Conservation (phyloP, 1,140 invertebrate genomes). For the Diorhabda carinulata region DNA sequence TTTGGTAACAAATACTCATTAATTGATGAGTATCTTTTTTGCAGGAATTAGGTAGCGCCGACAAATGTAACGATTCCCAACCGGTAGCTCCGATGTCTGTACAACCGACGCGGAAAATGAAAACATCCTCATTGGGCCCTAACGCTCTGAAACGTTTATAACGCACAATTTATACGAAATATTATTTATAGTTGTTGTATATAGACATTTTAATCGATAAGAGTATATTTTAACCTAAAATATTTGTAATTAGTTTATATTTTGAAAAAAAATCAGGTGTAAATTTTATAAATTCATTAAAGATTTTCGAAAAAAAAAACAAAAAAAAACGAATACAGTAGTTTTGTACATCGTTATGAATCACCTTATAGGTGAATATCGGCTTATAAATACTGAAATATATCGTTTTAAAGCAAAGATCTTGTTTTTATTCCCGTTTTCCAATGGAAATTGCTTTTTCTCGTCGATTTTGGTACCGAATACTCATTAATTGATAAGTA, state of each 20-base stretch:
- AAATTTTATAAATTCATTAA: slow-evolving; percentile 26
- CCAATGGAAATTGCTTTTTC: no score
- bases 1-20: no score
- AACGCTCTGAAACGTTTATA: slow-evolving; percentile 58
- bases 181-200: slow-evolving; percentile 44
- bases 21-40: slow-evolving; percentile 34
- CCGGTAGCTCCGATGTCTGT: slow-evolving; percentile 74
- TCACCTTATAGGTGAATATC: no score
- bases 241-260: slow-evolving; percentile 9
- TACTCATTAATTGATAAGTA: no score
- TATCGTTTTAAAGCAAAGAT: no score
- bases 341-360: no score
- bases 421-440: no score
- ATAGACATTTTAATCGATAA: slow-evolving; percentile 38
- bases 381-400: no score
- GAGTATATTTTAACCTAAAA: slow-evolving; percentile 22
- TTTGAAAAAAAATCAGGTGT: slow-evolving; percentile 17
- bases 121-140: slow-evolving; percentile 57
- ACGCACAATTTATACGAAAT: slow-evolving; percentile 38
- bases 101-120: slow-evolving; percentile 72
- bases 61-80: slow-evolving; percentile 55
- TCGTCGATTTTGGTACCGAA: no score
- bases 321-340: no score
- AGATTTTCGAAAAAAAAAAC: no score
- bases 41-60: slow-evolving; percentile 57